phyloP scores from a whole-genome alignment of 1,140 invertebrate genomes.

The Battus philenor region DNA sequence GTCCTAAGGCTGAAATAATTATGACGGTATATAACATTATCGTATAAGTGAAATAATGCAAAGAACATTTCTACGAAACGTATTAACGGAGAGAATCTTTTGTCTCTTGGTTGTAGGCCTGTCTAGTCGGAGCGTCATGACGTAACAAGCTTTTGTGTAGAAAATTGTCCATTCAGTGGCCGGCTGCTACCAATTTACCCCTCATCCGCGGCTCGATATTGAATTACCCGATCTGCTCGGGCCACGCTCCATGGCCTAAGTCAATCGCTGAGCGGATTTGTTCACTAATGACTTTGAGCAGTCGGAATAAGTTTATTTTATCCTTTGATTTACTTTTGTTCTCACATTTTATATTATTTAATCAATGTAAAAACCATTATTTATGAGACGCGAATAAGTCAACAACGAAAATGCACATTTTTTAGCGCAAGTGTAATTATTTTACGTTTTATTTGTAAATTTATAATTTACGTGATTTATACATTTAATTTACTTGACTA shows the following conservation, averaged over 20 bases:
- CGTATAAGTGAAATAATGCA: too few species aligned
- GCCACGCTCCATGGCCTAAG: conserved; percentile 21
- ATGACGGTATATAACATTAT: too few species aligned
- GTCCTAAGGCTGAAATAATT: too few species aligned
- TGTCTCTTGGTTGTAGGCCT: conserved; percentile 3
- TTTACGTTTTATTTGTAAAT: too few species aligned
- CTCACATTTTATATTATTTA: too few species aligned
- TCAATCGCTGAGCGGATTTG: conserved; percentile 1
- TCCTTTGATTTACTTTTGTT: too few species aligned
- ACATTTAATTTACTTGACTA: too few species aligned
- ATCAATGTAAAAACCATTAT: too few species aligned
- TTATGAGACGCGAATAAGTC: too few species aligned
- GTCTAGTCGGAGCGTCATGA: conserved; percentile 14
- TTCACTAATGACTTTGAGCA: not conserved
- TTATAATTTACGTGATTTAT: too few species aligned
- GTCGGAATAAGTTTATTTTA: not conserved
- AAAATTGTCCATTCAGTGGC: conserved; percentile 64
- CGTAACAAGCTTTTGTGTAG: conserved; percentile 50
- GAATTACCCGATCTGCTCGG: conserved; percentile 56
- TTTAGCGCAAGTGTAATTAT: too few species aligned
- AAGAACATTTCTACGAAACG: not conserved
- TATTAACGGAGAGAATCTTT: not conserved
- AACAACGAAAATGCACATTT: too few species aligned
- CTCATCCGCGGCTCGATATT: conserved; percentile 54
- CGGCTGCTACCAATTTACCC: conserved; percentile 63